These are phyloP conservation scores for Nothocercus julius DNA, from an alignment of 2,113 vertebrate species.

Conservation along the genomic window DNA sequence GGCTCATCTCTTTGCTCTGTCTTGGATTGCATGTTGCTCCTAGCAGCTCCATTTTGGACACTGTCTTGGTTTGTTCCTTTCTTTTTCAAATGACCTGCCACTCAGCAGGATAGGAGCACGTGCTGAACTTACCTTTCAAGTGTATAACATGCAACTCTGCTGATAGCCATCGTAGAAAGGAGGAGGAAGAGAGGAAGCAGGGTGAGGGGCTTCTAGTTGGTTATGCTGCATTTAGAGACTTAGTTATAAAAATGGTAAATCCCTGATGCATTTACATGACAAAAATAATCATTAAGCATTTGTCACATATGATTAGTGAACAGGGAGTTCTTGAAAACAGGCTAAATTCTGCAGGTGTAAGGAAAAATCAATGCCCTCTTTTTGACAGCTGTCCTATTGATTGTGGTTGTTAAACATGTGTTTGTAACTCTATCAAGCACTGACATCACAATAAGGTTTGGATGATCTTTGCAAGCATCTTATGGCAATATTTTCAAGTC, in stretches of 20 bases:
- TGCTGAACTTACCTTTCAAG: neutral
- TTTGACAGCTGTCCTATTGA: slow-evolving; percentile 35
- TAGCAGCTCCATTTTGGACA: neutral
- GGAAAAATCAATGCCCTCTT: slow-evolving; percentile 32
- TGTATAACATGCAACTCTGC: neutral
- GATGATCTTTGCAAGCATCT: neutral
- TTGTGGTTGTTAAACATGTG: slow-evolving; percentile 3
- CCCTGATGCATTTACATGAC: neutral
- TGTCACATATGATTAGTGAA: neutral
- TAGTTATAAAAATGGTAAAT: neutral
- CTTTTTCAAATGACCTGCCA: neutral
- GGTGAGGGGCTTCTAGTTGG: neutral
- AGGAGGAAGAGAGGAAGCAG: neutral
- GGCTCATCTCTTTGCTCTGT: neutral
- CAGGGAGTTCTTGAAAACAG: neutral
- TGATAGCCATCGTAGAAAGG: neutral
- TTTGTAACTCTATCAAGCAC: neutral
- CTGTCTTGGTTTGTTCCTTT: neutral
- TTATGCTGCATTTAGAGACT: neutral
- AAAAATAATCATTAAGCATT: neutral
- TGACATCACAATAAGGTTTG: neutral
- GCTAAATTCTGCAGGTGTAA: neutral
- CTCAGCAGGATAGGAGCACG: neutral
- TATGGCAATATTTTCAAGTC: neutral
- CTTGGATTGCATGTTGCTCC: neutral